These are phyloP conservation scores for Chinchilla lanigera DNA, from an alignment of 2,113 vertebrate species.

Conservation along the genomic window DNA sequence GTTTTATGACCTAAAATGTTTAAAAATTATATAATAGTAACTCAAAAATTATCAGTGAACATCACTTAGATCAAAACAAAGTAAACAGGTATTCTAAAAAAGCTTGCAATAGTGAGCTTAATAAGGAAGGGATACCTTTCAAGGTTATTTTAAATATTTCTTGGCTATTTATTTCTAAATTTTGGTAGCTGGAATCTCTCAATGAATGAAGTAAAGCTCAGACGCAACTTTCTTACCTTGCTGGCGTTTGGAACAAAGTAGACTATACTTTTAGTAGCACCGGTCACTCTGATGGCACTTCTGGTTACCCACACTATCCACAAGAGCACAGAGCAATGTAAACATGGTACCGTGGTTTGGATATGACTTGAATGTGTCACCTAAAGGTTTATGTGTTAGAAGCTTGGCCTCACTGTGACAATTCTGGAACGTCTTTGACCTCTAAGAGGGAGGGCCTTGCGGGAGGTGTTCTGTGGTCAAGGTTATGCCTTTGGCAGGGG, in stretches of 20 bases:
- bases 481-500: too few relatives aligned
- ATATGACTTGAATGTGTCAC: neutral
- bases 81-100: neutral
- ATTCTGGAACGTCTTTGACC: too few relatives aligned
- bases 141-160: slow-evolving; percentile 43
- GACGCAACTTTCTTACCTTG: neutral
- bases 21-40: slow-evolving; percentile 43
- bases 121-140: neutral
- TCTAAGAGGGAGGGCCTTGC: too few relatives aligned
- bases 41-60: slow-evolving; percentile 42
- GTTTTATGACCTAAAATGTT: slow-evolving; percentile 28
- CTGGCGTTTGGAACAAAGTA: neutral
- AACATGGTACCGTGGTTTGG: neutral
- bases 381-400: neutral
- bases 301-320: neutral
- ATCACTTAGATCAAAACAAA: slow-evolving; percentile 33
- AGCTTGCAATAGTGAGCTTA: neutral
- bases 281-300: neutral
- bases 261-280: neutral
- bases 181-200: neutral
- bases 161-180: neutral
- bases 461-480: neutral
- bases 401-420: neutral
- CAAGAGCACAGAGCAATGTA: neutral
- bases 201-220: neutral